Percentiles rank a stretch among this genome's conserved stretches.
phyloP scores from a whole-genome alignment of 2,888 invertebrate species.

The Hyles lineata region DNA sequence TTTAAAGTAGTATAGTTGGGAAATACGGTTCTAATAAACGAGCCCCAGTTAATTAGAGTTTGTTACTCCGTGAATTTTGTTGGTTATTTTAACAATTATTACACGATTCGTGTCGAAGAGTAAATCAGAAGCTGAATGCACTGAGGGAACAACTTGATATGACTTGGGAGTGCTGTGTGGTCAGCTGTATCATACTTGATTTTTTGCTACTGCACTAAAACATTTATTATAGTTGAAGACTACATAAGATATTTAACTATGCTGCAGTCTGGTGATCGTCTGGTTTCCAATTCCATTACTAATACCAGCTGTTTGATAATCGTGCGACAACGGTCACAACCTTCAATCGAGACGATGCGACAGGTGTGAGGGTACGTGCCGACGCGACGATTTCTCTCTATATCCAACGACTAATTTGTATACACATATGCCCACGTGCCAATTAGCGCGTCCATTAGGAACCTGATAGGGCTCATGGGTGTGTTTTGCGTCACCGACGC shows the following conservation, averaged over 20 bases:
- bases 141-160: no score
- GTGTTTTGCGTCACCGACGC: constrained; percentile 34
- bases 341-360: no score
- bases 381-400: constrained; percentile 39
- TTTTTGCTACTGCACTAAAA: no score
- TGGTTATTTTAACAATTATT: not conserved
- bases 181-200: no score
- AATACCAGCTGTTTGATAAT: no score
- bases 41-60: not conserved
- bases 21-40: not conserved
- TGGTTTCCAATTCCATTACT: no score
- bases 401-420: constrained; percentile 41
- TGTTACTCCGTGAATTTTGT: not conserved
- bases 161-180: no score
- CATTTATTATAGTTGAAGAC: no score
- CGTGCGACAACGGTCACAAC: constrained; percentile 4
- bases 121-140: not conserved
- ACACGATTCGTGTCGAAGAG: not conserved
- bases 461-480: constrained; percentile 50
- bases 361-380: not conserved
- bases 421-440: constrained; percentile 31
- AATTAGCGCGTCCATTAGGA: constrained; percentile 50
- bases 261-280: no score
- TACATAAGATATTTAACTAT: no score
- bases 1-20: not conserved